Percentiles rank a stretch among this genome's conserved stretches.
Conservation (phyloP, 2,797 vertebrate species). For the Gadopsis marmoratus region DNA sequence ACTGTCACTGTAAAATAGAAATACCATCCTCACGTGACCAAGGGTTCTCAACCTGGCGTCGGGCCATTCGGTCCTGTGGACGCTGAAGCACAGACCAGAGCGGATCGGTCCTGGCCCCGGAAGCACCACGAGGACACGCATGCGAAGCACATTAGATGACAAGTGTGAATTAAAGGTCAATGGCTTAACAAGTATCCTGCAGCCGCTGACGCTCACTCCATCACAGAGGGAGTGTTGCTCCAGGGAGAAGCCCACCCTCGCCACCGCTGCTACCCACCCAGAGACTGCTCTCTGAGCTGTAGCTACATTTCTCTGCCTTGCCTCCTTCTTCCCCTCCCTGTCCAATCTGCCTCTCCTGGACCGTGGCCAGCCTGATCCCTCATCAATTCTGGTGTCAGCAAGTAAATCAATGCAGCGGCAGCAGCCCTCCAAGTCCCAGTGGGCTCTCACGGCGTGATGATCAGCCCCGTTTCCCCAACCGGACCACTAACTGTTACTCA, state of each 20-base stretch:
- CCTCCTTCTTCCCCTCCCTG: conserved; percentile 35
- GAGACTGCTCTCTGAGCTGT: conserved; percentile 50
- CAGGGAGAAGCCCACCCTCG: conserved; percentile 58
- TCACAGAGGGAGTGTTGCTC: conserved; percentile 53
- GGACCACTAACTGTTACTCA: conserved; percentile 69
- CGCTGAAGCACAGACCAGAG: conserved; percentile 38
- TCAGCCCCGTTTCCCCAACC: conserved; percentile 56
- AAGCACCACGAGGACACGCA: conserved; percentile 56
- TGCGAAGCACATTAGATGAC: conserved; percentile 75
- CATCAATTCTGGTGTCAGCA: conserved; percentile 87
- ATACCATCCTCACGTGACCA: conserved; percentile 20
- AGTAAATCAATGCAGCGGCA: conserved; percentile 84
- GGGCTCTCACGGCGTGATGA: conserved; percentile 65
- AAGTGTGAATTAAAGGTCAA: conserved; percentile 81
- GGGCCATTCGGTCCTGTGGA: conserved; percentile 16
- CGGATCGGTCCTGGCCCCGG: conserved; percentile 55
- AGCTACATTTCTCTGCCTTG: conserved; percentile 55
- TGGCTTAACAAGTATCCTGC: conserved; percentile 75
- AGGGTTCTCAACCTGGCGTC: neutral
- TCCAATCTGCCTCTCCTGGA: conserved; percentile 79
- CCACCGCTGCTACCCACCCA: conserved; percentile 42
- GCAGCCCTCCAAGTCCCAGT: conserved; percentile 72
- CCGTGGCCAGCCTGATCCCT: conserved; percentile 78
- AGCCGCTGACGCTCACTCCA: conserved; percentile 50
- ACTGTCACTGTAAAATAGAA: conserved; percentile 4